These are phyloP conservation scores for Henicopernis longicauda DNA, from an alignment of 2,113 vertebrate genomes.

Conservation along the genomic window DNA sequence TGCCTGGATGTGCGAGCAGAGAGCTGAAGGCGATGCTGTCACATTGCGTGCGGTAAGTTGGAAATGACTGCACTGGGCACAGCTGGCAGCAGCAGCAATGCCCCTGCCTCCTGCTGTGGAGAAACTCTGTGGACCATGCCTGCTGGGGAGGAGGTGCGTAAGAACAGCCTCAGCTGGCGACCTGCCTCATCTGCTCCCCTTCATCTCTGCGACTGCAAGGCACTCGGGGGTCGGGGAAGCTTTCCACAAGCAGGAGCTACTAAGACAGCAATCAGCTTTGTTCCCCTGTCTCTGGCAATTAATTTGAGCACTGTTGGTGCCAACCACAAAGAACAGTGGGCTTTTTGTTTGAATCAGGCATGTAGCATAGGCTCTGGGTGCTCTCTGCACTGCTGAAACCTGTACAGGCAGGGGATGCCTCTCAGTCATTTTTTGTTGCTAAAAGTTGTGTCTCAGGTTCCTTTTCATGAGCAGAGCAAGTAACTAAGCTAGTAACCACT, in stretches of 20 bases:
- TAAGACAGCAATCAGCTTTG: background rate
- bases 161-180: background rate
- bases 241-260: background rate
- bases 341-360: background rate
- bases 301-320: background rate
- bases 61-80: background rate
- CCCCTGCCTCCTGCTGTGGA: background rate
- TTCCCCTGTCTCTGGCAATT: background rate
- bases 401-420: background rate
- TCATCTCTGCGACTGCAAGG: rapidly evolving
- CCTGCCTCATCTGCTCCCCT: background rate
- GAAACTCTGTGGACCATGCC: background rate
- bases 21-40: background rate
- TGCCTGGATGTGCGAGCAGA: background rate
- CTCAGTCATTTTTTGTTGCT: background rate
- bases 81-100: background rate
- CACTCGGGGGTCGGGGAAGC: background rate
- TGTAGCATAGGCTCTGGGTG: too few species aligned
- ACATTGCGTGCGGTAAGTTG: rapidly evolving
- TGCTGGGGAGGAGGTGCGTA: background rate
- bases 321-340: background rate
- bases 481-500: background rate
- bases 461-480: background rate
- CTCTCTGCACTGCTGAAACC: background rate
- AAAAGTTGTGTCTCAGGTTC: background rate